phyloP scores from a whole-genome alignment of 1,140 invertebrate species.

The Venustaconcha ellipsiformis region DNA sequence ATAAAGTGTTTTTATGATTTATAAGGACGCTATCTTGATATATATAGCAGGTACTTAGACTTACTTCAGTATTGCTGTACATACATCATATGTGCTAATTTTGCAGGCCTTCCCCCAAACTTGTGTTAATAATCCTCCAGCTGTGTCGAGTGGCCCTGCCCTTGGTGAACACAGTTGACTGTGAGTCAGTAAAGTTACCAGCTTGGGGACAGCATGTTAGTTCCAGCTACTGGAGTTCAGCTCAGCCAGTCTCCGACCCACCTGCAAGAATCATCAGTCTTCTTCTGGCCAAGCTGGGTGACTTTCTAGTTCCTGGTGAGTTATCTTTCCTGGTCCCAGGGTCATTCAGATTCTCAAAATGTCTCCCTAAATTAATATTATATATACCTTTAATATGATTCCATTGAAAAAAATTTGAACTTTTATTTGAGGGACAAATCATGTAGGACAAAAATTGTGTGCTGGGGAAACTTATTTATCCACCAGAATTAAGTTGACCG shows the following conservation, averaged over 20 bases:
- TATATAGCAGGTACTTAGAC: no score
- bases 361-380: not conserved
- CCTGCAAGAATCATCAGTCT: constrained; percentile 63
- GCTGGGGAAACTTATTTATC: no score
- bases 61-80: no score
- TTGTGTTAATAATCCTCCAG: constrained; percentile 68
- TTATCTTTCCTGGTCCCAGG: not conserved
- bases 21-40: no score
- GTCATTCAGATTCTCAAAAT: not conserved
- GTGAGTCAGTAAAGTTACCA: constrained; percentile 62
- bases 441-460: no score
- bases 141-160: constrained; percentile 68
- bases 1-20: no score
- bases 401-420: no score
- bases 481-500: no score
- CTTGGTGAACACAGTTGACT: constrained; percentile 63
- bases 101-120: constrained; percentile 66
- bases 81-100: not conserved
- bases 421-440: no score
- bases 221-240: constrained; percentile 49
- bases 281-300: constrained; percentile 67
- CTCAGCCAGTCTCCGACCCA: constrained; percentile 54
- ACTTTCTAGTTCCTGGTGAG: constrained; percentile 68
- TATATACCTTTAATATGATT: no score
- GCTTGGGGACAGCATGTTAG: constrained; percentile 59